Conservation (phyloP, 2,113 vertebrate genomes). For the Datnioides undecimradiatus region DNA sequence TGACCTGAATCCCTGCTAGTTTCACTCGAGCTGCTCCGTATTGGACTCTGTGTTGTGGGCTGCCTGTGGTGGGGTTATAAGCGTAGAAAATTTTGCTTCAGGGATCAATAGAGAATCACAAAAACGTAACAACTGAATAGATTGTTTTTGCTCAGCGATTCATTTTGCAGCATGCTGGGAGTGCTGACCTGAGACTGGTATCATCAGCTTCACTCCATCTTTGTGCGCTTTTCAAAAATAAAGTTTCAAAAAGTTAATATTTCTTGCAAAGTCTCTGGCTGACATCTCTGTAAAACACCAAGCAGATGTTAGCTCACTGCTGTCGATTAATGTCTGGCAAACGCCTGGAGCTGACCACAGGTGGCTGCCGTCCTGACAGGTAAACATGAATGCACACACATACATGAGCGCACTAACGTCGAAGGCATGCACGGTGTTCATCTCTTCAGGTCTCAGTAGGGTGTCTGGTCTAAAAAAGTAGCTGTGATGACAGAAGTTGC, state of each 20-base stretch:
- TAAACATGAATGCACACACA: conserved; percentile 35
- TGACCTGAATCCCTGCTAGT: conserved; percentile 48
- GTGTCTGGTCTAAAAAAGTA: conserved; percentile 39
- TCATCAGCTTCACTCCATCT: not conserved
- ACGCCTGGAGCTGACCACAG: conserved; percentile 61
- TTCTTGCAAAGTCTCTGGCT: not conserved
- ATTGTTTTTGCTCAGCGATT: conserved; percentile 24
- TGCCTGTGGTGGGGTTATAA: conserved; percentile 29
- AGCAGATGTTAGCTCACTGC: conserved; percentile 69
- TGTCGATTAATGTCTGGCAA: conserved; percentile 62
- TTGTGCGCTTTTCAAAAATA: not conserved
- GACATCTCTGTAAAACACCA: conserved; percentile 16
- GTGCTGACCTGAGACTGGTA: not conserved
- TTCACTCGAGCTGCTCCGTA: conserved; percentile 39
- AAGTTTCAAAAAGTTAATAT: conserved; percentile 26
- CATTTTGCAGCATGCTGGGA: conserved; percentile 21
- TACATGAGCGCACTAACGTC: not conserved
- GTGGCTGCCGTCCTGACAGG: conserved; percentile 57
- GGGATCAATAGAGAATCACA: conserved; percentile 44
- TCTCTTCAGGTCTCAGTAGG: conserved; percentile 42
- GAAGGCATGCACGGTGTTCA: not conserved
- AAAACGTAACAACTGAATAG: conserved; percentile 19
- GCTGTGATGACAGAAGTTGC: conserved; percentile 50
- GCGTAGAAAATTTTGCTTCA: conserved; percentile 29
- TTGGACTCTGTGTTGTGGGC: conserved; percentile 23